Evolutionary conservation across 2,888 invertebrate species (phyloP), one percentile per base, ranked within the genome.

Genomic region (Empis livida): DNA sequence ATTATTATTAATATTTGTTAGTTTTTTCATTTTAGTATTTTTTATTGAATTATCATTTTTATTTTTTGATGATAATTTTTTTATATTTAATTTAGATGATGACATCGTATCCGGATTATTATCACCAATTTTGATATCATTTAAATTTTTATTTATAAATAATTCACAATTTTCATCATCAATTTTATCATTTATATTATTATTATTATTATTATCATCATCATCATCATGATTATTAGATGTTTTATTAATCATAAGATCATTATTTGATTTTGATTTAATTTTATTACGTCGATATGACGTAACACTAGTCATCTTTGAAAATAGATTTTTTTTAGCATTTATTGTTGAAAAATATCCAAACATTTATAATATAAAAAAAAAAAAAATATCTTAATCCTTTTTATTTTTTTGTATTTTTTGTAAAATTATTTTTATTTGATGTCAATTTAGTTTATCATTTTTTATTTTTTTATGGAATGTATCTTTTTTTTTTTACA

Each of bases 311-410:
- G 67, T 64, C 67, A 67, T 67, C 53, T 64, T 66, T 55, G 64
- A 62, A 47, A 68, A 58, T 41, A 68, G 56, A 52, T 67, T 65
- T 54, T 67, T 67, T 54, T 65, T 65, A 56, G 60, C 62, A 62
- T 61, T 68, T 59, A 67, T 63, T 44, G 65, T 65, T 46, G 67
- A 66, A 46, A 67, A 66, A 56, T 67, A 68, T 59, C 66, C 68
- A 54, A 54, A 55, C 53, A 55, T 55, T 49, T 52, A 53, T 45
- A 49, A 46, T 45, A n/a, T n/a, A 30, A 31, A 45, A n/a, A n/a
- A n/a, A n/a, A n/a, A n/a, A n/a, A n/a, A n/a, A n/a, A n/a, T n/a
- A n/a, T n/a, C n/a, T n/a, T n/a, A 41, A 41, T 27, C n/a, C 5
- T 31, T 39, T 39, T 41, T 32, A 17, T 15, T 5, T n/a, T 11